Evolutionary conservation across 2,797 vertebrate species (phyloP).

Genomic region (Gymnocypris eckloni): DNA sequence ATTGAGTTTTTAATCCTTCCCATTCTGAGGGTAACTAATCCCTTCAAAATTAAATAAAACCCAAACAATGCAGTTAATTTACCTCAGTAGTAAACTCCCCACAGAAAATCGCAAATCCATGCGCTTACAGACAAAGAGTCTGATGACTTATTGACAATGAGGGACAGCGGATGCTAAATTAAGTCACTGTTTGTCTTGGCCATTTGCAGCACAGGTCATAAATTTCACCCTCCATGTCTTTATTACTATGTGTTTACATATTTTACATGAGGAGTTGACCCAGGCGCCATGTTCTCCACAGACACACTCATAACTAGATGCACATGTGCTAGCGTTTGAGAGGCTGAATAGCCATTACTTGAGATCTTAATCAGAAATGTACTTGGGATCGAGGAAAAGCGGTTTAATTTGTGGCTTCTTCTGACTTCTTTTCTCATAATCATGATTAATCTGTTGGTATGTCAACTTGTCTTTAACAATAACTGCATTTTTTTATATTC

Average conservation of each 20-base stretch:
- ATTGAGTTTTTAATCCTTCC: slow-evolving; percentile 57
- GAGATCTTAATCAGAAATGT: slow-evolving; percentile 31
- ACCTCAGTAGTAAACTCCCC: slow-evolving; percentile 51
- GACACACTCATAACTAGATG: slow-evolving; percentile 34
- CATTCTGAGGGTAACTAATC: slow-evolving; percentile 65
- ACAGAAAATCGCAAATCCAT: slow-evolving; percentile 54
- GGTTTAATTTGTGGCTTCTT: neutral
- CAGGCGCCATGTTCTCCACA: slow-evolving; percentile 31
- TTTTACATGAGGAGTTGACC: slow-evolving; percentile 58
- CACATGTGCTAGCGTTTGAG: slow-evolving; percentile 35
- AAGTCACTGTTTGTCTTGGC: slow-evolving; percentile 51
- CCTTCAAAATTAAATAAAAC: slow-evolving; percentile 66
- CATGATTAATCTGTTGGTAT: neutral
- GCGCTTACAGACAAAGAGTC: slow-evolving; percentile 45
- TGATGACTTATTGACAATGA: slow-evolving; percentile 63
- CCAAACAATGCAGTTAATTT: slow-evolving; percentile 61
- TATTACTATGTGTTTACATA: slow-evolving; percentile 55
- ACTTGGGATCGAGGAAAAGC: slow-evolving; percentile 16
- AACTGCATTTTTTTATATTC: neutral
- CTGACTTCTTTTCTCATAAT: neutral
- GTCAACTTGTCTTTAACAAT: neutral
- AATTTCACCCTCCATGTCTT: slow-evolving; percentile 39
- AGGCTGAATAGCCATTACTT: slow-evolving; percentile 17
- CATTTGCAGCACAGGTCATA: slow-evolving; percentile 48
- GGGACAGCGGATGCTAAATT: slow-evolving; percentile 59